Conservation (phyloP, 53 echinoderm and acorn worm genomes). For the Crossaster papposus region DNA sequence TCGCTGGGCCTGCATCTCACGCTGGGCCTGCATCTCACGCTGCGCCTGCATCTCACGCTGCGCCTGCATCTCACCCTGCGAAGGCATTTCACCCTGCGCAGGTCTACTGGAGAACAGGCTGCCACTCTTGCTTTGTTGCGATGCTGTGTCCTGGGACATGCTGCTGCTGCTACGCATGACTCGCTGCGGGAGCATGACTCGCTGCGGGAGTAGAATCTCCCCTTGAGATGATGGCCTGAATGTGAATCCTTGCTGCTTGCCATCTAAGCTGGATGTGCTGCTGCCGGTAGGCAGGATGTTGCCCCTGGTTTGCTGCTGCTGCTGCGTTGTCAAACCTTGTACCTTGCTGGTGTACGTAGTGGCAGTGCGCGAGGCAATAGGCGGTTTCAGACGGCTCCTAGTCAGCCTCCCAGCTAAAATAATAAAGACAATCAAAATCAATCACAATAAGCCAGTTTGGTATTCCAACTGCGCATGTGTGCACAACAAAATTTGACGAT, state of each 20-base stretch:
- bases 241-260: conserved; percentile 25
- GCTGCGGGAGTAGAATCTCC: conserved; percentile 17
- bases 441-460: no score
- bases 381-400: conserved; percentile 34
- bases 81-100: no score
- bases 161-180: conserved; percentile 28
- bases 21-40: no score
- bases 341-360: neutral
- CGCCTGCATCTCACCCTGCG: no score
- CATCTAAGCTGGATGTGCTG: neutral
- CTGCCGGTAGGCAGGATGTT: conserved; percentile 26
- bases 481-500: no score
- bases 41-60: no score
- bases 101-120: no score
- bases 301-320: neutral
- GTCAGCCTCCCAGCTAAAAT: conserved; percentile 30
- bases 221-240: conserved; percentile 8
- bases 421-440: neutral
- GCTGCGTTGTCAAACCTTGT: conserved; percentile 5
- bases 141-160: neutral
- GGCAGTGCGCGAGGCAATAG: neutral
- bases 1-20: no score
- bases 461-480: no score
- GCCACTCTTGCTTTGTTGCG: no score
- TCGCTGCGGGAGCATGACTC: conserved; percentile 31